Evolutionary conservation across 2,888 invertebrate genomes (phyloP).

Genomic region (Pollenia griseotomentosa): DNA sequence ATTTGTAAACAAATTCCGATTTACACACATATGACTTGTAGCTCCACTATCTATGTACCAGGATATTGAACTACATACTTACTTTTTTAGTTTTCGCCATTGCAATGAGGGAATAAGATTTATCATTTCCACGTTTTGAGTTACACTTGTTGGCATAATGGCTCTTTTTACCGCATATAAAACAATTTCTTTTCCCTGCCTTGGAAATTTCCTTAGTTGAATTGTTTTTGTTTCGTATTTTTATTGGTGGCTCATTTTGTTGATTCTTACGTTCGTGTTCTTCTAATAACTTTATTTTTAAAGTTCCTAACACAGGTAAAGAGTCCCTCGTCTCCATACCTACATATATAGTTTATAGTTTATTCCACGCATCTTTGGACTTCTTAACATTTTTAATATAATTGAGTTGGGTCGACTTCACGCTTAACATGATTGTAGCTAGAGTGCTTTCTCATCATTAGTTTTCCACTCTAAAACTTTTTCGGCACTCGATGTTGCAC

Average conservation of each 20-base stretch:
- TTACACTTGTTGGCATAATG: slow-evolving; percentile 19
- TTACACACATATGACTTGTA: slow-evolving; percentile 30
- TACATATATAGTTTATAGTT: too few species aligned
- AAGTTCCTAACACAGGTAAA: slow-evolving; percentile 4
- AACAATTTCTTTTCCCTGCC: not conserved
- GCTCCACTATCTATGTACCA: slow-evolving; percentile 36
- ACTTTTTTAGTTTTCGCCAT: slow-evolving; percentile 6
- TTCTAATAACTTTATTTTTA: slow-evolving; percentile 7
- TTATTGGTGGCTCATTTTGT: too few species aligned
- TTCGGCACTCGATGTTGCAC: slow-evolving; percentile 1
- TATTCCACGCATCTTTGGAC: slow-evolving; percentile 54
- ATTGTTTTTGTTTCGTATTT: too few species aligned
- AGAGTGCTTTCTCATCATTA: slow-evolving; percentile 58
- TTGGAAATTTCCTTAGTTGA: not conserved
- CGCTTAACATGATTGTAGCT: slow-evolving; percentile 46
- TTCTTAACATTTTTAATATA: slow-evolving; percentile 42
- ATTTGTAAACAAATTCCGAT: slow-evolving; percentile 19
- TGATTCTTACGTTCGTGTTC: too few species aligned
- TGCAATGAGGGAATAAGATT: slow-evolving; percentile 10
- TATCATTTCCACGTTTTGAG: not conserved
- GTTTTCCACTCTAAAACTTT: slow-evolving; percentile 38
- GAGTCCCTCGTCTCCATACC: slow-evolving; percentile 52
- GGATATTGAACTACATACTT: slow-evolving; percentile 1
- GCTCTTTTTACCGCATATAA: slow-evolving; percentile 13
- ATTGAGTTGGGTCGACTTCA: slow-evolving; percentile 54